phyloP scores from a whole-genome alignment of 2,797 vertebrate genomes.

The Neostethus bicornis region DNA sequence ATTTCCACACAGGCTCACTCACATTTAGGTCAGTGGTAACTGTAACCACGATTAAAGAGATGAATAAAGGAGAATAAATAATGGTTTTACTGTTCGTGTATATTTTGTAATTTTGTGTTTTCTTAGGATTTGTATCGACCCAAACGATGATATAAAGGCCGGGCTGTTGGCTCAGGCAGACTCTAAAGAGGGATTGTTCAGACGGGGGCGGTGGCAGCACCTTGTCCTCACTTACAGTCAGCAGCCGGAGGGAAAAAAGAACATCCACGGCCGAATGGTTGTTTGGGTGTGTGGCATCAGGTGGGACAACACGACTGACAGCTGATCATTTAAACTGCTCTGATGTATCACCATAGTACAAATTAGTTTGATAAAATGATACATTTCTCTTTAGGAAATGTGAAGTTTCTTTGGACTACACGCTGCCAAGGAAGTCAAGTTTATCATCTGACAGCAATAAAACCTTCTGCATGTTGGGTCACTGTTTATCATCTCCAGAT shows the following conservation, averaged over 20 bases:
- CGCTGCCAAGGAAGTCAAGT: slow-evolving; percentile 90
- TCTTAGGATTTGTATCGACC: slow-evolving; percentile 90
- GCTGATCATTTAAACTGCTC: neutral
- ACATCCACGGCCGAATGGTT: slow-evolving; percentile 84
- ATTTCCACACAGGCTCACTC: slow-evolving; percentile 84
- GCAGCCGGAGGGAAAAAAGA: slow-evolving; percentile 93
- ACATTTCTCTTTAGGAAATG: slow-evolving; percentile 80
- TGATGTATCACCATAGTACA: neutral
- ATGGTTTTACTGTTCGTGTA: neutral
- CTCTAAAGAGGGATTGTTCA: slow-evolving; percentile 84
- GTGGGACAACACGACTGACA: slow-evolving; percentile 70
- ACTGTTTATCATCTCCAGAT: slow-evolving; percentile 83
- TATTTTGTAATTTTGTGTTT: slow-evolving; percentile 9
- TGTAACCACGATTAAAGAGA: slow-evolving; percentile 8
- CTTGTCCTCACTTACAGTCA: slow-evolving; percentile 90
- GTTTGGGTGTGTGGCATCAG: slow-evolving; percentile 95
- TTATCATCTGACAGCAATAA: slow-evolving; percentile 96
- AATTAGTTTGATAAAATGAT: neutral
- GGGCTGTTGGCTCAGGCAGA: slow-evolving; percentile 90
- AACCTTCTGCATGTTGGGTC: slow-evolving; percentile 95
- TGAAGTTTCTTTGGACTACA: slow-evolving; percentile 91
- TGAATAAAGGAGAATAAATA: slow-evolving; percentile 1
- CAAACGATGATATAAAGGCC: slow-evolving; percentile 93
- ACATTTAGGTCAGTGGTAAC: slow-evolving; percentile 87
- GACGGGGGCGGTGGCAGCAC: slow-evolving; percentile 89